These are phyloP conservation scores for Gila orcuttii DNA, from an alignment of 2,113 vertebrate species.

Conservation along the genomic window DNA sequence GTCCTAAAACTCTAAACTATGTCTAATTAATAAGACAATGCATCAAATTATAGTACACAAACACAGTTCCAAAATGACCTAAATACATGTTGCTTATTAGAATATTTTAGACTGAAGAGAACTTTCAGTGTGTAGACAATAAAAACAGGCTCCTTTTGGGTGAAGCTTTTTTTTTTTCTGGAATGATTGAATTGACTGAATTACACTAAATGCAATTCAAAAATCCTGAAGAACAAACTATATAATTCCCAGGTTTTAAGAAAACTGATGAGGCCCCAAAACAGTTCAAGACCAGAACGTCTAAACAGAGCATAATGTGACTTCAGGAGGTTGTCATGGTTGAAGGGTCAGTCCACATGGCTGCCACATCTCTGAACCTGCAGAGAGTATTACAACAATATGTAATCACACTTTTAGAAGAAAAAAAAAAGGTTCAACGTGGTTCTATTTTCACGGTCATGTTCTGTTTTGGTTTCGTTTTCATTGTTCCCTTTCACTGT, in stretches of 20 bases:
- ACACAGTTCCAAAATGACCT: slow-evolving; percentile 35
- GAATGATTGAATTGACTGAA: not conserved
- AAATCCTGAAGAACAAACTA: slow-evolving; percentile 22
- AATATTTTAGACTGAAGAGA: slow-evolving; percentile 7
- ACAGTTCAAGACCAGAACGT: not conserved
- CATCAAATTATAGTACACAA: slow-evolving; percentile 30
- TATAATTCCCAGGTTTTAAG: not conserved
- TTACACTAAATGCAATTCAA: not conserved
- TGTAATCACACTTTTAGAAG: not conserved
- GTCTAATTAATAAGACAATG: slow-evolving; percentile 32
- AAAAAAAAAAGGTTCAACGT: too few relatives aligned
- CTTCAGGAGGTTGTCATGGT: slow-evolving; percentile 81
- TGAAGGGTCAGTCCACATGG: slow-evolving; percentile 81
- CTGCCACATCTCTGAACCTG: slow-evolving; percentile 80
- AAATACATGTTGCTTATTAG: slow-evolving; percentile 39
- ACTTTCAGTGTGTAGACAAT: not conserved
- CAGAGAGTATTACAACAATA: not conserved
- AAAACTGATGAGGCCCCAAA: slow-evolving; percentile 3
- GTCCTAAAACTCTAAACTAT: slow-evolving; percentile 38
- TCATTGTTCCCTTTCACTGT: too few relatives aligned
- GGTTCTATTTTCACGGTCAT: too few relatives aligned
- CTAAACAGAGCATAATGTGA: slow-evolving; percentile 60
- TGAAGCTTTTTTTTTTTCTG: not conserved
- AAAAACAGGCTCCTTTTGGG: not conserved
- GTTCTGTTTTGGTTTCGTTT: too few relatives aligned